Percentiles rank a stretch among this genome's conserved stretches.
These are phyloP conservation scores for Hyalella azteca DNA, from an alignment of 2,888 invertebrate genomes.

Conservation along the genomic window DNA sequence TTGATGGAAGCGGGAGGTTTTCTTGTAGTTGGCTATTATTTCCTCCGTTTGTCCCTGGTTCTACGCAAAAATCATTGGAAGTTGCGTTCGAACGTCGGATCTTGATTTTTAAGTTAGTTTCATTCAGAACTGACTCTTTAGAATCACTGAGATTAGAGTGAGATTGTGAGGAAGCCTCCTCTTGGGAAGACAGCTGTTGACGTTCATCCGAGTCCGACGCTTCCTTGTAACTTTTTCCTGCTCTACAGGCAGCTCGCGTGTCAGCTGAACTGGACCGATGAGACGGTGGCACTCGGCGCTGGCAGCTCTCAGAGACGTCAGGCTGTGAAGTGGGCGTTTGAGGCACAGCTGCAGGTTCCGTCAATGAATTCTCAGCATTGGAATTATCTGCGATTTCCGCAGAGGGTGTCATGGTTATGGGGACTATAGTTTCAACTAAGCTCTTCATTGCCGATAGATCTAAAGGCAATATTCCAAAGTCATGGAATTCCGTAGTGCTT, in stretches of 20 bases:
- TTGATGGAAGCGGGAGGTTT: background rate
- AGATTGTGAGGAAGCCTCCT: background rate
- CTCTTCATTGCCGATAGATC: constrained; percentile 3
- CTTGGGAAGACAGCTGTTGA: background rate
- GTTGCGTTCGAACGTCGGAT: background rate
- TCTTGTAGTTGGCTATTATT: background rate
- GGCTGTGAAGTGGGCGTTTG: background rate
- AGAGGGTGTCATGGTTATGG: constrained; percentile 20
- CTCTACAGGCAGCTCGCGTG: background rate
- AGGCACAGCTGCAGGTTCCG: background rate
- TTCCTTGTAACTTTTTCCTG: background rate
- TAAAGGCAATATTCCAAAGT: constrained; percentile 21
- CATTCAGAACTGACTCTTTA: background rate
- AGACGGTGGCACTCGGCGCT: background rate
- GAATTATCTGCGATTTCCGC: background rate
- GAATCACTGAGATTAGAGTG: background rate
- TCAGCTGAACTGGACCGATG: background rate
- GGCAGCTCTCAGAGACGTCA: no score
- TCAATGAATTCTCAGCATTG: background rate
- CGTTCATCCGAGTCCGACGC: background rate
- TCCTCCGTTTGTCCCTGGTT: background rate
- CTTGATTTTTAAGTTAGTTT: background rate
- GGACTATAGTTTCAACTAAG: constrained; percentile 4
- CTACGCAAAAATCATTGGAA: background rate
- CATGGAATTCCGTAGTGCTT: background rate